Percentiles rank a stretch among this genome's conserved stretches.
phyloP scores from a whole-genome alignment of 2,113 vertebrate species.

The Agelaius phoeniceus region DNA sequence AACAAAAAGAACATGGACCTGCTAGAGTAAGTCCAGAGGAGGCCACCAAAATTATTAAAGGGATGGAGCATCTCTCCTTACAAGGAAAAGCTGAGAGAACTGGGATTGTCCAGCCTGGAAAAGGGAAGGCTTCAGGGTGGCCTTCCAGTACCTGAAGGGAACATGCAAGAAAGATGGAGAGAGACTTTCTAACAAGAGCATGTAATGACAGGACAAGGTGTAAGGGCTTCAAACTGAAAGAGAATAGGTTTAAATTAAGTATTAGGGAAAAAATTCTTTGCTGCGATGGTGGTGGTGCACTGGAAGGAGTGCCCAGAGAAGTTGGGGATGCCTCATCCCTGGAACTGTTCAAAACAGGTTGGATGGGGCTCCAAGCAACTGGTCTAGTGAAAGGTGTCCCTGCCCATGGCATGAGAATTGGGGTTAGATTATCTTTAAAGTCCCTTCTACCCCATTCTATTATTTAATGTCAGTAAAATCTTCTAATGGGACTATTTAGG shows the following conservation, averaged over 20 bases:
- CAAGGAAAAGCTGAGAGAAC: neutral
- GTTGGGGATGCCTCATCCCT: neutral
- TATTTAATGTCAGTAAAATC: conserved; percentile 4
- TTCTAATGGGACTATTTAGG: neutral
- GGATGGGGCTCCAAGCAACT: neutral
- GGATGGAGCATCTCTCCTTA: neutral
- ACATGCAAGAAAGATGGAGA: neutral
- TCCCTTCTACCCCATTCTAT: neutral
- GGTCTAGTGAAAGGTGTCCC: neutral
- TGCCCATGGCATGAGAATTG: neutral
- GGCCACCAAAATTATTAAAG: neutral
- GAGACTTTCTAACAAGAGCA: neutral
- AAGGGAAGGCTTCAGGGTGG: neutral
- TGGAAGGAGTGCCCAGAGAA: neutral
- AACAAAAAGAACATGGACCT: neutral
- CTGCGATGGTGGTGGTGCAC: neutral
- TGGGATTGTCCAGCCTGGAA: neutral
- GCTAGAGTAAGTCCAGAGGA: neutral
- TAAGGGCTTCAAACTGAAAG: neutral
- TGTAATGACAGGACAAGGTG: neutral
- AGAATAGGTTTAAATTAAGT: neutral
- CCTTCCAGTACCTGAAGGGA: neutral
- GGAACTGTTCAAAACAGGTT: neutral
- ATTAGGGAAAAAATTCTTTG: neutral
- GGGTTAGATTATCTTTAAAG: neutral